Base-by-base conservation (phyloP, 2,113 vertebrate genomes). In the Sinocyclocheilus maitianheensis region DNA sequence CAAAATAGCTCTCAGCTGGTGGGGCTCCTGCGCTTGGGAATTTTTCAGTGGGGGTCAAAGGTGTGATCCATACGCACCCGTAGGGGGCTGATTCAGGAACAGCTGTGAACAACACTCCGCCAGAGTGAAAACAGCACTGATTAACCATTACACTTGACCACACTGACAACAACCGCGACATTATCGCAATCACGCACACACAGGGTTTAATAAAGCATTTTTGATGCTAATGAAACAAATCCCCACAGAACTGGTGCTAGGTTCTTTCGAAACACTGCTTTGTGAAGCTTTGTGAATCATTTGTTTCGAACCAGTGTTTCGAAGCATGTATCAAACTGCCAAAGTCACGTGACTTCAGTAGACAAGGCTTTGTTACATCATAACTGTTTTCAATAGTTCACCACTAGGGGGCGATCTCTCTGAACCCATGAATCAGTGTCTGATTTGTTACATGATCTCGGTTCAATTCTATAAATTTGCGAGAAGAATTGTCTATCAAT, bases 1-100 rank as follows among this genome's bases (percentile, higher is more conserved):
- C 74, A 85, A 81, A 81, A 90, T 85, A 90, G 90, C 78, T 71
- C 81, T 90, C 86, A 63, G 80, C 81, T 84, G 84, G 76, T 89
- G 43, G 81, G n/a, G 65, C 37, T 84, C 34, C 74, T 84, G 58
- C 85, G 24, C 88, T 88, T 88, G 30, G 89, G 76, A 86, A 90
- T 86, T 87, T 91, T 84, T 86, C 63, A 60, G 16, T 20, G 89
- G 89, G 89, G 84, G 71, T 77, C 82, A 86, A 88, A 88, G 85
- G 85, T 87, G 77, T 58, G 72, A 79, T 65, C 84, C 34, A 43
- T 75, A 43, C 26, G 20, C 34, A 67, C 72, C n/a, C 72, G 10
- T 51, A 26, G 83, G 40, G 24, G 62, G 77, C 83, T 77, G 81
- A 83, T 83, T 62, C 67, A 62, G 77, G 58, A 75, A 34, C 34